Evolutionary conservation across 2,797 vertebrate genomes (phyloP), one percentile per base, ranked within the genome.

Genomic region (Pipistrellus nathusii): DNA sequence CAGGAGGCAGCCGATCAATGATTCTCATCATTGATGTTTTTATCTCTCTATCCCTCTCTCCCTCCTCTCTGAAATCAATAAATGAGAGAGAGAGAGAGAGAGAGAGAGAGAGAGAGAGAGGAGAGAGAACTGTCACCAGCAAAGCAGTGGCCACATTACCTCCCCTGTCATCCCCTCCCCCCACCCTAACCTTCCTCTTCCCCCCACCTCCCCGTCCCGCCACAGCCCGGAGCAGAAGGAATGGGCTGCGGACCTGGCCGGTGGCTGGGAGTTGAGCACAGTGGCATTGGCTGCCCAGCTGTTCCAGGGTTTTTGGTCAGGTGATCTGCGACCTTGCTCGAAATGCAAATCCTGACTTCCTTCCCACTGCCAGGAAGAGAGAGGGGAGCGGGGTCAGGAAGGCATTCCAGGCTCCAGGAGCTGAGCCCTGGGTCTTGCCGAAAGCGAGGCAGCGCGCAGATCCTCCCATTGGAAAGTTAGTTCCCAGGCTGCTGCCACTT

Each of bases 251-350:
- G 81, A 57, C 8, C 0, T 85, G 91, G 92, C 92, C 20, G 2
- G 89, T 0, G 59, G 88, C 59, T 14, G 1, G 23, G 95, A 95
- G 91, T 88, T 95, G 41, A n/a, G 92, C 77, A 96, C 89, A 23
- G 95, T 94, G 57, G 88, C 23, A 27, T 72, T 95, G 80, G 96
- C 84, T 96, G 81, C 82, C 96, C 97, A 96, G 97, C 93, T 96
- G 97, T 84, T 93, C 95, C 85, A 96, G 94, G 97, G 96, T 87
- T 97, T 44, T 44, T 90, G 85, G 96, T 97, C 97, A 98, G 98
- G 94, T 98, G 98, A 99, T 98, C 97, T 38, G 96, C 98, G 98
- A 97, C 98, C 98, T 98, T 98, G 98, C 97, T 97, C 93, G 30
- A 91, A 97, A 96, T 97, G 97, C 97, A 98, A 98, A 98, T 5